Evolutionary conservation across 23 tunicate genomes (phyloP), one percentile per base, ranked within the genome.

Genomic region (Trididemnum clinides): DNA sequence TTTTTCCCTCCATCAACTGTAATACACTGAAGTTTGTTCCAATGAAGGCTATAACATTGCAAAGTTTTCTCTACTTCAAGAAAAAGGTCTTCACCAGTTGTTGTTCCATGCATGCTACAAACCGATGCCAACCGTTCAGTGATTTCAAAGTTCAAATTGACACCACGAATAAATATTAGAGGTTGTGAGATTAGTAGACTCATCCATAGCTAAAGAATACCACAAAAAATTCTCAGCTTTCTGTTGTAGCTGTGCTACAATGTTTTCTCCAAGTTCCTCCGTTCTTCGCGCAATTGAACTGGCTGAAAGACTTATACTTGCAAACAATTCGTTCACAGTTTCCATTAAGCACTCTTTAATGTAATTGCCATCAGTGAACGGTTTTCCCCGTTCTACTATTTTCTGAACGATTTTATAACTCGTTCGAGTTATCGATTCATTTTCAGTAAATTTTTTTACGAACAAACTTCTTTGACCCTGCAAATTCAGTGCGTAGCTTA

Each of bases 71-170:
- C 58, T 44, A 84, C 82, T 54, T 72, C 81, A 0, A 71, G 35
- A 72, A 84, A 84, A 84, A 84, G 78, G 33, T 84, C 88, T 84
- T 84, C 81, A 73, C 54, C 88, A 72, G 71, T 84, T 51, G 88
- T 72, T 58, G 88, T 84, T 54, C 88, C 82, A 23, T 73, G 80
- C 88, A 84, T 84, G 78, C 78, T 65, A 30, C 78, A 66, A 38
- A 83, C 78, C 2, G 87, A 64, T 66, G 80, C 71, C 88, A 84
- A 73, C 44, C 73, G 83, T 71, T 84, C 81, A 35, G 88, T 73
- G 71, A 84, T 58, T 51, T 84, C 36, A 34, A 71, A 72, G 31
- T 84, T 66, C 50, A 33, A 54, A 71, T 72, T 33, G 57, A 84
- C 81, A 51, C 88, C 88, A 54, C 88, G 88, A 54, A 84, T 72